Evolutionary conservation across 2,797 vertebrate genomes (phyloP), one percentile per base, ranked within the genome.

Genomic region (Sandelia bainsii): DNA sequence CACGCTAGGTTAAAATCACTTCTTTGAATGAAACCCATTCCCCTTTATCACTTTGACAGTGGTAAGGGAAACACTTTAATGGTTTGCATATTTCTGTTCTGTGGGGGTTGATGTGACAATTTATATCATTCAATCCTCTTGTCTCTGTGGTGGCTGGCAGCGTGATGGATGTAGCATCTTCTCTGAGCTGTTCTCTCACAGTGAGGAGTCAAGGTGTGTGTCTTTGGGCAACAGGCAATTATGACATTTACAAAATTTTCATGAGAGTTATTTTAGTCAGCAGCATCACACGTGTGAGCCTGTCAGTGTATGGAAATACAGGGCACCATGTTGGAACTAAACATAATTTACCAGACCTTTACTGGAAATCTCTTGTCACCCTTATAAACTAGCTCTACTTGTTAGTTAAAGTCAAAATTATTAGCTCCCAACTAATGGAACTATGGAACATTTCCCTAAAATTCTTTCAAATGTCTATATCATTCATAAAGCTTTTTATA

Each of bases 1-100:
- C 78, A 85, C 13, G 7, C 50, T 23, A 14, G 22, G 57, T 79
- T 80, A 62, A 75, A 79, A 83, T 81, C 66, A 66, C 34, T 58
- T 40, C 39, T 75, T 49, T 19, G 5, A 65, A 78, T 76, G 67
- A 66, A 53, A 65, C 52, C 13, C 1, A 17, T 54, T 69, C 13
- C 5, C 53, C 71, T 61, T 83, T 60, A 74, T 75, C 72, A 62
- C 40, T 20, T 52, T 11, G 3, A 50, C 63, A 57, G n/a, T 44
- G 52, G 59, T 44, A 51, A 62, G 22, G 39, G 32, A 58, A 70
- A 53, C 37, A 34, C 57, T 22, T 59, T 8, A 16, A 53, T 8
- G 0, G 25, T 69, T 67, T 66, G 71, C 72, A 60, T 71, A 73
- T 75, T 57, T 61, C 25, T 64, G 51, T 52, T 58, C 62, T 45